Conservation (phyloP, 2,797 vertebrate species). For the Australoheros facetus region DNA sequence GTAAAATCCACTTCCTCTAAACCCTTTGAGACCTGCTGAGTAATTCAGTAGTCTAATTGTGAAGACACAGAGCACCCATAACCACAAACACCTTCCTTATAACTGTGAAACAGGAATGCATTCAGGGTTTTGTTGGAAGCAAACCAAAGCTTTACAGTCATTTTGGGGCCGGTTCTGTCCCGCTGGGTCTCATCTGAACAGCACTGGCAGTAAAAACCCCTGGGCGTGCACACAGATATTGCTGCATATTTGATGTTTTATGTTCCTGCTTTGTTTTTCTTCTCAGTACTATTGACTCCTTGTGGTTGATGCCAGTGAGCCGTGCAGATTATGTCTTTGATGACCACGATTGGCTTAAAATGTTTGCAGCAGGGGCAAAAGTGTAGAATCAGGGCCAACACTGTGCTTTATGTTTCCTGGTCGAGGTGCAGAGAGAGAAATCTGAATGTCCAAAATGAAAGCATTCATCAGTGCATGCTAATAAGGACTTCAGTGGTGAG, state of each 20-base stretch:
- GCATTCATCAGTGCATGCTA: neutral
- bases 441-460: neutral
- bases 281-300: neutral
- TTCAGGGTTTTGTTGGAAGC: slow-evolving; percentile 2
- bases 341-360: slow-evolving; percentile 22
- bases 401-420: neutral
- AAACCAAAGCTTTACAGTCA: slow-evolving; percentile 9
- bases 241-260: slow-evolving; percentile 33
- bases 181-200: slow-evolving; percentile 20
- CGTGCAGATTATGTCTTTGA: slow-evolving; percentile 27
- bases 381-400: neutral
- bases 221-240: neutral
- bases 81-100: neutral
- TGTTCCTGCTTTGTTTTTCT: neutral
- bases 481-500: neutral
- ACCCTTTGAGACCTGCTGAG: neutral
- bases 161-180: neutral
- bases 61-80: neutral
- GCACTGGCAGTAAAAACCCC: slow-evolving; percentile 5
- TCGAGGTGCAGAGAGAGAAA: neutral
- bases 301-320: slow-evolving; percentile 10
- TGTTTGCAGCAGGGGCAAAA: neutral
- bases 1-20: neutral
- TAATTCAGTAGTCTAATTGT: slow-evolving; percentile 8
- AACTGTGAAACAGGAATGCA: neutral